A percentile compares a stretch with the other conserved stretches of the same genome.
phyloP scores from a whole-genome alignment of 2,113 vertebrate species.

The Stegastes partitus region DNA sequence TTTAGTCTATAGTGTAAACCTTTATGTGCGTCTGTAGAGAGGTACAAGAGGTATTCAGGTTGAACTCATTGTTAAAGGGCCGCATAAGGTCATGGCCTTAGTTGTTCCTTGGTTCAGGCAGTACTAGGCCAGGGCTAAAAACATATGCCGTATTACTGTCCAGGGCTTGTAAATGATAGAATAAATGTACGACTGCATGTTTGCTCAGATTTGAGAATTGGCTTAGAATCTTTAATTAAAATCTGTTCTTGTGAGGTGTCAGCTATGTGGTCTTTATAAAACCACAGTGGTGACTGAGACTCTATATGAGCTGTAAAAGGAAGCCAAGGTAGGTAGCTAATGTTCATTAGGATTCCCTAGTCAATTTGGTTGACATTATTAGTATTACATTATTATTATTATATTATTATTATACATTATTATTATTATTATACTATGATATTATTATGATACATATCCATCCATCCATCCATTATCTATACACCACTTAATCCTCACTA shows the following conservation, averaged over 20 bases:
- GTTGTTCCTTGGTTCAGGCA: conserved; percentile 18
- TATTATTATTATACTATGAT: no score
- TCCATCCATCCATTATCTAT: no score
- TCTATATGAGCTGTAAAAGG: background rate
- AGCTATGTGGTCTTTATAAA: background rate
- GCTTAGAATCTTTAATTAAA: no score
- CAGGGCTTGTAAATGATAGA: conserved; percentile 1
- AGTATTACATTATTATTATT: no score
- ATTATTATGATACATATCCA: no score
- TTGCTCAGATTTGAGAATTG: background rate
- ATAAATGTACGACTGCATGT: background rate
- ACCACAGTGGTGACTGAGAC: background rate
- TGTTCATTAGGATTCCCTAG: background rate
- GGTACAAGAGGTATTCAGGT: conserved; percentile 24
- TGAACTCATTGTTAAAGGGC: conserved; percentile 38
- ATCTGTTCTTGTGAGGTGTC: no score
- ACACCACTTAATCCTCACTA: no score
- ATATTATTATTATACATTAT: no score
- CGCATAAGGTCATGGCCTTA: conserved; percentile 19
- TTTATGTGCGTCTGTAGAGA: conserved; percentile 23
- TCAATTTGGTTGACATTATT: background rate
- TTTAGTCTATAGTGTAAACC: conserved; percentile 44
- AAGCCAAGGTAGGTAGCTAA: background rate
- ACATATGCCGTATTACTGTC: background rate
- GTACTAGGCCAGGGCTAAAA: background rate